phyloP scores from a whole-genome alignment of 2,888 invertebrate genomes.

The Microctonus brassicae region DNA sequence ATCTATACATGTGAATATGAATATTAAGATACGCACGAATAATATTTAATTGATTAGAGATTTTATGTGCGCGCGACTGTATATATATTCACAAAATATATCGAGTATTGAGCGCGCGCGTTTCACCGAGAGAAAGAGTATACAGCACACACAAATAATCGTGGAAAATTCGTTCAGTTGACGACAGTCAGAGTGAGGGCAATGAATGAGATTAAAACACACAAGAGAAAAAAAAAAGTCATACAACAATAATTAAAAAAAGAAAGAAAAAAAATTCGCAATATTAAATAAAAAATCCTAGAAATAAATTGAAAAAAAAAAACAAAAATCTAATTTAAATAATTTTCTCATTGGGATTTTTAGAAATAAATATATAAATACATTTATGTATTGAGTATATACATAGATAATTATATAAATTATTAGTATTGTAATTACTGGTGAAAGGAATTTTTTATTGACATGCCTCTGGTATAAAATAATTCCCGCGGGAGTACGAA shows the following conservation, averaged over 20 bases:
- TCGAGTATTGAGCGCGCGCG: not conserved
- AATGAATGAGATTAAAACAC: not conserved
- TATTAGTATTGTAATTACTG: not conserved
- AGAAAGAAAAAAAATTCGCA: no score
- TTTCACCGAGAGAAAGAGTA: not conserved
- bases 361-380: no score
- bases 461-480: not conserved
- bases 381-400: no score
- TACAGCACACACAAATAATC: not conserved
- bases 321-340: no score
- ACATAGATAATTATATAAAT: no score
- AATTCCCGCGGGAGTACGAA: slow-evolving; percentile 22
- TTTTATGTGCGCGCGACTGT: not conserved
- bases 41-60: not conserved
- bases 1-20: no score
- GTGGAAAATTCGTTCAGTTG: not conserved
- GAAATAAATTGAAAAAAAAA: no score
- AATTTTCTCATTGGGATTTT: no score
- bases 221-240: not conserved
- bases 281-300: not conserved
- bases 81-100: slow-evolving; percentile 4
- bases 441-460: not conserved
- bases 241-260: not conserved
- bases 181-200: not conserved
- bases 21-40: not conserved